Percentiles rank a stretch among this genome's conserved stretches.
Evolutionary conservation across 1,140 invertebrate species (phyloP).

Genomic region (Lepidurus apus): DNA sequence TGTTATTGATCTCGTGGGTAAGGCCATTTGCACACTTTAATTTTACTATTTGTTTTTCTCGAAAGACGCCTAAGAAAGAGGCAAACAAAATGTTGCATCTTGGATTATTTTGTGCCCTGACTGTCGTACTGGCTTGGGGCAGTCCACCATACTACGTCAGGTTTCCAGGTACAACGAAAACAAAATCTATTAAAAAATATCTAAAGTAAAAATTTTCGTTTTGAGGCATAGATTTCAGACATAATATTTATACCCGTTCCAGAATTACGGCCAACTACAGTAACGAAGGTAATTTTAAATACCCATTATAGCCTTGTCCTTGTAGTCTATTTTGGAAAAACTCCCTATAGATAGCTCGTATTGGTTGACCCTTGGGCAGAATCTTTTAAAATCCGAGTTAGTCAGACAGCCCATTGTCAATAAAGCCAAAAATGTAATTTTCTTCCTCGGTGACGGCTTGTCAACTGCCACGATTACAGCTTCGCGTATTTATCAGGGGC

Average conservation of each 20-base stretch:
- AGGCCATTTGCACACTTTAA: too few relatives aligned
- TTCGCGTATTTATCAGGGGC: constrained; percentile 62
- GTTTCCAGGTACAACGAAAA: neutral
- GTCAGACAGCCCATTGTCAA: constrained; percentile 16
- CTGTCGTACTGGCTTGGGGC: neutral
- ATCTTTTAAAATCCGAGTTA: constrained; percentile 26
- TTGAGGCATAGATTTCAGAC: too few relatives aligned
- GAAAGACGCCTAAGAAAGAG: neutral
- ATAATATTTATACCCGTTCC: too few relatives aligned
- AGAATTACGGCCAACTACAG: neutral
- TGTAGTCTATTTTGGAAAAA: neutral
- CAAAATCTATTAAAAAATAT: neutral
- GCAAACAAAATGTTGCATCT: neutral
- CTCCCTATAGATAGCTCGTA: constrained; percentile 18
- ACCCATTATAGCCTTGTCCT: neutral
- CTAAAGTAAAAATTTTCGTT: neutral
- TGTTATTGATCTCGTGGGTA: too few relatives aligned
- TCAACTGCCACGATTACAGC: constrained; percentile 69
- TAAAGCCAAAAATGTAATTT: constrained; percentile 63
- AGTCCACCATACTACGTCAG: neutral
- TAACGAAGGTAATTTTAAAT: neutral
- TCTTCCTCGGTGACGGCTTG: constrained; percentile 77
- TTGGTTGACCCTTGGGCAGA: constrained; percentile 31
- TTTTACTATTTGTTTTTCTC: too few relatives aligned
- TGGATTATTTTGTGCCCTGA: neutral